Evolutionary conservation across 2,113 vertebrate genomes (phyloP).

Genomic region (Phalacrocorax brasilianus): DNA sequence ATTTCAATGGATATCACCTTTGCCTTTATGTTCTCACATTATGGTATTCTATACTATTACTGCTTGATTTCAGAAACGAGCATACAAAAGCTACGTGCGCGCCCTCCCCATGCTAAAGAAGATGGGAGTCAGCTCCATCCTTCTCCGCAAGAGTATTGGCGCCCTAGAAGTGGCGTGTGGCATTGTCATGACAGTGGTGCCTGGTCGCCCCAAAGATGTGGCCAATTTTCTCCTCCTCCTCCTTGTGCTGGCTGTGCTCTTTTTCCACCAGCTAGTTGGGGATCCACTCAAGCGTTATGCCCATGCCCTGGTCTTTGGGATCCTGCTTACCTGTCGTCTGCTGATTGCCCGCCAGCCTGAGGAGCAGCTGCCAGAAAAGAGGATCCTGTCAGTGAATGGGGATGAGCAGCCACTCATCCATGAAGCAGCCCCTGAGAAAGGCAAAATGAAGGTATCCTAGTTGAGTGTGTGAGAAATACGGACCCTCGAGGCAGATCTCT

Average conservation of each 20-base stretch:
- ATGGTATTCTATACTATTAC: neutral
- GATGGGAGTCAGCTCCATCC: constrained; percentile 93
- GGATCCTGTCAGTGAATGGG: constrained; percentile 73
- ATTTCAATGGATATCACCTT: neutral
- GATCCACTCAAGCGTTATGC: constrained; percentile 97
- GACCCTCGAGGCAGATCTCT: constrained; percentile 70
- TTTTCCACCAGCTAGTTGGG: constrained; percentile 96
- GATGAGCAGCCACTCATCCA: constrained; percentile 70
- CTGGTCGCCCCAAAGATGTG: constrained; percentile 92
- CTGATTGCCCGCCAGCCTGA: constrained; percentile 94
- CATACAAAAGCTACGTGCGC: constrained; percentile 96
- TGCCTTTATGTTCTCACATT: neutral
- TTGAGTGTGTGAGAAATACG: constrained; percentile 27
- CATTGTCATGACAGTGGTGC: constrained; percentile 92
- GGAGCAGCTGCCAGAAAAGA: constrained; percentile 85
- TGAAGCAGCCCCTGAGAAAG: constrained; percentile 82
- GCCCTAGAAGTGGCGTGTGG: constrained; percentile 93
- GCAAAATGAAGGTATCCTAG: constrained; percentile 96
- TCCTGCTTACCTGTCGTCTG: constrained; percentile 94
- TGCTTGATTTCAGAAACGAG: constrained; percentile 86
- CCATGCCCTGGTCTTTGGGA: constrained; percentile 95
- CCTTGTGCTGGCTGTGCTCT: constrained; percentile 92
- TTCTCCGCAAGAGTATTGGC: constrained; percentile 95
- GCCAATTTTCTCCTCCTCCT: constrained; percentile 96
- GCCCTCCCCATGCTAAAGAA: constrained; percentile 93